Base-by-base conservation (phyloP, 2,888 invertebrate genomes). In the Ophion costatus region DNA sequence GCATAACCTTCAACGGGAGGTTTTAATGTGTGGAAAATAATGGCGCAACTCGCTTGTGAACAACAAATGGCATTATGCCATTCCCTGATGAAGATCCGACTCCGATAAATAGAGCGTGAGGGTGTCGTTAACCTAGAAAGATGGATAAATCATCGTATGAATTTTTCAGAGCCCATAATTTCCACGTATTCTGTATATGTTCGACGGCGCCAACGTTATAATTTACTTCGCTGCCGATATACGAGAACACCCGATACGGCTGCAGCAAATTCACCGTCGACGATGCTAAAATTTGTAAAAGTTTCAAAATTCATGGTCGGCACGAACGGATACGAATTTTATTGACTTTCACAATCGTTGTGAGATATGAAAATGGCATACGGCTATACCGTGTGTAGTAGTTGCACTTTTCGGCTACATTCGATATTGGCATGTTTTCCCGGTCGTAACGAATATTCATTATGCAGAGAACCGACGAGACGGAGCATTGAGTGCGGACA, bases 91-190 rank as follows among this genome's bases (percentile, higher is more conserved):
- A 80, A 80, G 69, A 80, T 71, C 24, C 17, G n/a, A 45, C 59
- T n/a, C 20, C 66, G 81, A 87, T 87, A 87, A 85, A 83, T 83
- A 63, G 79, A 77, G 76, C 56, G 79, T 69, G 73, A 77, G 76
- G 79, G 80, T 70, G 71, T 81, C 79, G 81, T 85, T 85, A 83
- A 87, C 85, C 83, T 70, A 85, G 81, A 85, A 86, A 83, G 22
- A 80, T 7, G 67, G 71, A 82, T 81, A 78, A 83, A 81, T 83
- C 78, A 74, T 78, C 63, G 77, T 83, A 87, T 87, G 82, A 83
- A 87, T 87, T 85, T 82, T 87, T 85, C 80, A 83, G 63, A 66
- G 75, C 77, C 74, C 45, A 51, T 85, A 77, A 85, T 84, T 82
- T 66, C 69, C 29, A 56, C 71, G 57, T 57, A 29, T 71, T 57